phyloP scores from a whole-genome alignment of 2,888 invertebrate species.

The Panzeria rudis region DNA sequence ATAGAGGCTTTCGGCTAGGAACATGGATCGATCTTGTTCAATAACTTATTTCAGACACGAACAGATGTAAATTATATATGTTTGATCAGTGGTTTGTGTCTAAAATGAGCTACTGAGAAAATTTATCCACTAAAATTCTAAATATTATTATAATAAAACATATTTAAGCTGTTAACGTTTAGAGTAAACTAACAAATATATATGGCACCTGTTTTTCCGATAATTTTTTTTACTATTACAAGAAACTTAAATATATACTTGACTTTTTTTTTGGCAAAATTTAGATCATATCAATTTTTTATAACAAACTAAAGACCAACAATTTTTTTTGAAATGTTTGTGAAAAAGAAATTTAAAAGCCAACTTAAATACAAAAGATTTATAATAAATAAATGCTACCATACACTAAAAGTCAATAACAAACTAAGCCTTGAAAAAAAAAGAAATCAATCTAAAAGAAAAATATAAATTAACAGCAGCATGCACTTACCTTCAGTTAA shows the following conservation, averaged over 20 bases:
- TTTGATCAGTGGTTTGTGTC: too few species aligned
- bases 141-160: too few species aligned
- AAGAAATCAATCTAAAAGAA: slow-evolving; percentile 25
- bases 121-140: too few species aligned
- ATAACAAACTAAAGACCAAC: slow-evolving; percentile 12
- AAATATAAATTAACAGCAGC: slow-evolving; percentile 75
- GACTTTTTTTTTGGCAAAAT: neutral
- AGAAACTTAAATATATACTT: neutral
- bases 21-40: too few species aligned
- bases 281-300: neutral
- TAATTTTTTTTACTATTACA: neutral
- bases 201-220: neutral
- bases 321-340: neutral
- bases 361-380: slow-evolving; percentile 45
- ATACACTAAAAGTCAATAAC: slow-evolving; percentile 54
- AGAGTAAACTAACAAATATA: neutral
- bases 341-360: slow-evolving; percentile 36
- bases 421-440: slow-evolving; percentile 50
- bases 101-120: too few species aligned
- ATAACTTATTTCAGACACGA: too few species aligned
- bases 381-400: slow-evolving; percentile 27
- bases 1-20: too few species aligned
- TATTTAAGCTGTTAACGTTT: too few species aligned
- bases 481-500: slow-evolving; percentile 94
- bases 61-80: too few species aligned